Evolutionary conservation across 2,113 vertebrate species (phyloP).

Genomic region (Dunckerocampus dactyliophorus): DNA sequence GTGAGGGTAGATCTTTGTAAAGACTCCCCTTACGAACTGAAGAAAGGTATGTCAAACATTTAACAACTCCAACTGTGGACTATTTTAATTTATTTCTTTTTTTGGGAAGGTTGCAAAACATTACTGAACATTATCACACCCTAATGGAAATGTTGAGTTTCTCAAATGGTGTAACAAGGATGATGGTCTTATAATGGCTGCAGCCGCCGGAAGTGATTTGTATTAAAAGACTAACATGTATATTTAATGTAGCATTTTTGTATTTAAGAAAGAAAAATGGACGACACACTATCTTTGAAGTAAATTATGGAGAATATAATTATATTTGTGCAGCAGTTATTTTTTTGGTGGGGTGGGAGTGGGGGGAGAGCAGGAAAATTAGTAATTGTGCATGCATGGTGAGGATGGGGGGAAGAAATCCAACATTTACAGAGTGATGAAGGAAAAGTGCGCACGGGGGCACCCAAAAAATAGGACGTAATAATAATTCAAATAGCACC

Average conservation of each 20-base stretch:
- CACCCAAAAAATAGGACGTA: too few relatives aligned
- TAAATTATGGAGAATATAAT: slow-evolving; percentile 90
- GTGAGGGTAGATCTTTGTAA: slow-evolving; percentile 96
- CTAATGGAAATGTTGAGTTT: slow-evolving; percentile 74
- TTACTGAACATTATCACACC: slow-evolving; percentile 50
- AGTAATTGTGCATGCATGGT: too few relatives aligned
- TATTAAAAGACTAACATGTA: slow-evolving; percentile 98
- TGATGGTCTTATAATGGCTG: slow-evolving; percentile 86
- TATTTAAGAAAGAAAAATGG: slow-evolving; percentile 92
- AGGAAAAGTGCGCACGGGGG: too few relatives aligned
- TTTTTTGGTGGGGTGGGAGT: slow-evolving; percentile 28
- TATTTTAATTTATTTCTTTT: slow-evolving; percentile 57
- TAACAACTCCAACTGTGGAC: slow-evolving; percentile 81
- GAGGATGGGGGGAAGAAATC: too few relatives aligned
- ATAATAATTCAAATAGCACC: slow-evolving; percentile 47
- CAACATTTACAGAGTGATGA: too few relatives aligned
- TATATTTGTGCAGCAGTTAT: slow-evolving; percentile 89
- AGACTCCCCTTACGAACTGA: slow-evolving; percentile 97
- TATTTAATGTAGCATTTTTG: slow-evolving; percentile 99
- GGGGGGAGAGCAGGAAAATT: neutral
- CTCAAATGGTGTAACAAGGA: slow-evolving; percentile 83
- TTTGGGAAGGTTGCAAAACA: slow-evolving; percentile 50
- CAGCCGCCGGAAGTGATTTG: slow-evolving; percentile 87
- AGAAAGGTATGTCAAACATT: slow-evolving; percentile 99
- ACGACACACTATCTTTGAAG: slow-evolving; percentile 99